Evolutionary conservation across 2,797 vertebrate genomes (phyloP), one percentile per base, ranked within the genome.

Genomic region (Phrynocephalus vlangalii): DNA sequence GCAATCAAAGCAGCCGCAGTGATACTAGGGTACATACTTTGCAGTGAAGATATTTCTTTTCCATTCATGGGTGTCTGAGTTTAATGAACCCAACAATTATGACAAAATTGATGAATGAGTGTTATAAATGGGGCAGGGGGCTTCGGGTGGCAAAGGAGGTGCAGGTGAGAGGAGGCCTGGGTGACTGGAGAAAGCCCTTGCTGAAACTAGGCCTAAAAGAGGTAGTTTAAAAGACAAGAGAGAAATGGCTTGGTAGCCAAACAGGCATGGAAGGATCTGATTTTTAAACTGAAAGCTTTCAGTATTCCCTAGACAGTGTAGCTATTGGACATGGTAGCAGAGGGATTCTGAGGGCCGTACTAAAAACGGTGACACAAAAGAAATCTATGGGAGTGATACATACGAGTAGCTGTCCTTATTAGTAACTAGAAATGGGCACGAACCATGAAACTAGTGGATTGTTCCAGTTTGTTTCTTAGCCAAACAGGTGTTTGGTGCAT

Each of bases 1-100:
- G 83, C 38, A 79, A 33, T 52, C 63, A 38, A 75, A 73, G n/a
- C 82, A 81, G 22, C 56, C 44, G 24, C 38, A 75, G 44, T 81
- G 78, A 38, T 33, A 44, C 38, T 44, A 6, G 30, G 72, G 75
- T 24, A 75, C 26, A 68, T 67, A 88, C 38, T 85, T 52, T 56
- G 70, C 63, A 56, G 76, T 81, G 71, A 76, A 85, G 78, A 68
- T 88, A 75, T 80, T 85, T 18, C 70, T 85, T 88, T 85, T 79
- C 60, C 78, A 75, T 75, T 85, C 71, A 77, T 82, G 72, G 56
- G 30, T 87, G 79, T 82, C 86, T 82, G 60, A 22, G 72, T 81
- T 85, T 88, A 88, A 88, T 76, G 83, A 81, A 81, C 60, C 83
- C 30, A 80, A 75, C 87, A 76, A 88, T 85, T 44, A 81, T n/a